Evolutionary conservation across 2,888 invertebrate genomes (phyloP).

Genomic region (Diaprepes abbreviatus): DNA sequence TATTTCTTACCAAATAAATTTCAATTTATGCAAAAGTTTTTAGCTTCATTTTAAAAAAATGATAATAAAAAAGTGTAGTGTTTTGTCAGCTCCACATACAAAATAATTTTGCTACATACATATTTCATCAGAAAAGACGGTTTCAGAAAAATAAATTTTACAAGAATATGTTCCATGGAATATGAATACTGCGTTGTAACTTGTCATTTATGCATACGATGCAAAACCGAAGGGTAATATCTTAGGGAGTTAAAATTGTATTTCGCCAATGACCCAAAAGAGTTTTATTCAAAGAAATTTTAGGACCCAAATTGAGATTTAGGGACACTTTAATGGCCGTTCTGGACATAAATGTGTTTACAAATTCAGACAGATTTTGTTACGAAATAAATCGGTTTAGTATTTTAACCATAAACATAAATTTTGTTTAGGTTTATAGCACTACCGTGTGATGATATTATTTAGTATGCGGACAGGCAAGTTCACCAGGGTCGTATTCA

Average conservation of each 20-base stretch:
- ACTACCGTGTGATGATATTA: background rate
- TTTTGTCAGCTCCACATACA: slow-evolving; percentile 23
- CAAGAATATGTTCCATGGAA: slow-evolving; percentile 28
- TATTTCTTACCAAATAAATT: too few species aligned
- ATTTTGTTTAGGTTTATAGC: slow-evolving; percentile 20
- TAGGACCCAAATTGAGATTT: slow-evolving; percentile 22
- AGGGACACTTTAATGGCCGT: slow-evolving; percentile 20
- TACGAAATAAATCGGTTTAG: slow-evolving; percentile 6
- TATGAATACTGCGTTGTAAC: slow-evolving; percentile 19
- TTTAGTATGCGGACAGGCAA: background rate
- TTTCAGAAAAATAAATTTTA: slow-evolving; percentile 24
- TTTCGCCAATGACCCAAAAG: slow-evolving; percentile 20
- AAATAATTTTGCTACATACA: slow-evolving; percentile 23
- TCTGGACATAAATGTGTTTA: slow-evolving; percentile 28
- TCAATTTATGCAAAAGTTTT: too few species aligned
- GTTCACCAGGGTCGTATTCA: too few species aligned
- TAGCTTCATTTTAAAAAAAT: background rate
- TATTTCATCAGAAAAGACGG: slow-evolving; percentile 22
- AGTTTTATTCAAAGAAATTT: slow-evolving; percentile 21
- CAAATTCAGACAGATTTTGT: slow-evolving; percentile 21
- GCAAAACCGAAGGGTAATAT: slow-evolving; percentile 29
- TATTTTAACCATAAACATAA: slow-evolving; percentile 19
- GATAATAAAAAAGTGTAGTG: background rate
- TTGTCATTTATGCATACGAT: slow-evolving; percentile 35
- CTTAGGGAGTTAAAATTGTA: slow-evolving; percentile 13